Evolutionary conservation across 1,140 invertebrate species (phyloP).

Genomic region (Solenopsis fugax): DNA sequence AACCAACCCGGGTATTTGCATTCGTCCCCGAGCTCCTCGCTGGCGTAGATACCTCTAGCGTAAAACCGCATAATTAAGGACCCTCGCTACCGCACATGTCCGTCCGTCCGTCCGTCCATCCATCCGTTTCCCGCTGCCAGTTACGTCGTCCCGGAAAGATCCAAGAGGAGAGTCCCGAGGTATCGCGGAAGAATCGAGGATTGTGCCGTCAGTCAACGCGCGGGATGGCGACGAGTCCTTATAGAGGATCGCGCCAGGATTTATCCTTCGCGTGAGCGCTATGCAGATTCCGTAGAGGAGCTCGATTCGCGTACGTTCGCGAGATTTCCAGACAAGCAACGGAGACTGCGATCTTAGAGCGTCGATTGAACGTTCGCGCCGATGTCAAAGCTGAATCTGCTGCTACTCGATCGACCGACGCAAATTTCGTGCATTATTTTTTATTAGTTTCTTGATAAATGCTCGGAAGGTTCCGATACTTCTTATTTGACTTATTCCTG

Average conservation of each 20-base stretch:
- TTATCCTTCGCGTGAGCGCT: slow-evolving; percentile 68
- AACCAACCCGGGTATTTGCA: slow-evolving; percentile 79
- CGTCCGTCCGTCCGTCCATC: slow-evolving; percentile 65
- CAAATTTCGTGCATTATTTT: slow-evolving; percentile 56
- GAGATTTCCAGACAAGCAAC: slow-evolving; percentile 49
- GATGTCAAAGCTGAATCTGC: background rate
- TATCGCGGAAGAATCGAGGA: slow-evolving; percentile 82
- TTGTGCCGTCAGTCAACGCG: slow-evolving; percentile 83
- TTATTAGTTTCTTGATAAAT: slow-evolving; percentile 8
- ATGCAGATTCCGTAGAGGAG: slow-evolving; percentile 76
- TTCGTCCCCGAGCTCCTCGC: slow-evolving; percentile 71
- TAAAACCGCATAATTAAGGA: slow-evolving; percentile 85
- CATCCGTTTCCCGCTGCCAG: slow-evolving; percentile 67
- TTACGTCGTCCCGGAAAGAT: slow-evolving; percentile 73
- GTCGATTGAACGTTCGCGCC: slow-evolving; percentile 40
- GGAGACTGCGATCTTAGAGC: slow-evolving; percentile 41
- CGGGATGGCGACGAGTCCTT: slow-evolving; percentile 75
- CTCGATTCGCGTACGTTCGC: slow-evolving; percentile 31
- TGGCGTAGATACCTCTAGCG: slow-evolving; percentile 67
- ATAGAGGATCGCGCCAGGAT: slow-evolving; percentile 75
- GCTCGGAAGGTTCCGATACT: background rate
- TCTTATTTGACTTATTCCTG: background rate
- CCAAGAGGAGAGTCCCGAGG: slow-evolving; percentile 49
- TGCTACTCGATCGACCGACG: slow-evolving; percentile 3
- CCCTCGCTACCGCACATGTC: slow-evolving; percentile 68